Conservation (phyloP, 2,797 vertebrate species). For the Lycodopsis pacificus region DNA sequence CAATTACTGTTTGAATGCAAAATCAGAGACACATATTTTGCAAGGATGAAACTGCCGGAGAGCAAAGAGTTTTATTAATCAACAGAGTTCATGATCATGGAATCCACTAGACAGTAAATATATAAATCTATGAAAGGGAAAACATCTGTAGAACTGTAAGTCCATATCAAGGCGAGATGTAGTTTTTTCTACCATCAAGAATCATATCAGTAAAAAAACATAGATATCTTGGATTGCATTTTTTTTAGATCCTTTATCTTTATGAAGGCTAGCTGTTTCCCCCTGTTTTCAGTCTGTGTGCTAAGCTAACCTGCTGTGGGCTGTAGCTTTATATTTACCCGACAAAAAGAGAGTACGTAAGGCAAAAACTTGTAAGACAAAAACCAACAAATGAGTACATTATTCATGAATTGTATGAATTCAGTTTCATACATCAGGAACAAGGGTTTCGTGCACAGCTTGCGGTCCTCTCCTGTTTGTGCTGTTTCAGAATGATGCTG, state of each 20-base stretch:
- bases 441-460: background rate
- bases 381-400: slow-evolving; percentile 2
- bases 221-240: background rate
- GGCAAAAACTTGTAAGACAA: background rate
- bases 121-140: background rate
- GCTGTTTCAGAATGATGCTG: slow-evolving; percentile 16
- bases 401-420: background rate
- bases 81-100: background rate
- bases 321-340: background rate
- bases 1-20: background rate
- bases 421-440: background rate
- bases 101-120: background rate
- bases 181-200: background rate
- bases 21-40: slow-evolving; percentile 11
- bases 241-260: background rate
- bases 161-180: background rate
- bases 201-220: background rate
- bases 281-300: background rate
- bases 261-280: background rate
- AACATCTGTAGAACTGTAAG: slow-evolving; percentile 9
- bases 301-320: background rate
- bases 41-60: background rate
- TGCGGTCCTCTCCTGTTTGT: slow-evolving; percentile 19
- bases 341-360: background rate
- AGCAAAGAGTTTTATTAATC: background rate